Evolutionary conservation across 1,140 invertebrate species (phyloP).

Genomic region (Dendrolimus kikuchii): DNA sequence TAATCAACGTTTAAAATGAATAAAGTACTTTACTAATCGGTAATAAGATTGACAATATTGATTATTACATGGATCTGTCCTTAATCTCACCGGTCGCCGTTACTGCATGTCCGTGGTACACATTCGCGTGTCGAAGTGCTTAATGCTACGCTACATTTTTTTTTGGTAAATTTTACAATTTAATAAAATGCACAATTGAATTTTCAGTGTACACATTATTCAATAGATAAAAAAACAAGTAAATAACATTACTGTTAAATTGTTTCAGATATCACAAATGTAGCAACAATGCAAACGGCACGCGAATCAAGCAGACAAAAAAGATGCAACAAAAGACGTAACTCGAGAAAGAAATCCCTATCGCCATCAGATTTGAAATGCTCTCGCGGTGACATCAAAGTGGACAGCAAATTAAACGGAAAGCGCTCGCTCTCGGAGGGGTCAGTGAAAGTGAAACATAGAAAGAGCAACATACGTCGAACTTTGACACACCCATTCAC

Average conservation of each 20-base stretch:
- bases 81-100: no score
- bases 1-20: no score
- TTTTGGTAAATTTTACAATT: no score
- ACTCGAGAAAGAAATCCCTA: slow-evolving; percentile 69
- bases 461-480: slow-evolving; percentile 64
- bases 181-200: no score
- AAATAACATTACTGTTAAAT: slow-evolving; percentile 4
- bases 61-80: no score
- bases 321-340: slow-evolving; percentile 61
- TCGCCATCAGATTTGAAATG: slow-evolving; percentile 69
- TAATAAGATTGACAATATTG: no score
- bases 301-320: slow-evolving; percentile 59
- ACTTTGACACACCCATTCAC: slow-evolving; percentile 66
- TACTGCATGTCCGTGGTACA: no score
- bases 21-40: no score
- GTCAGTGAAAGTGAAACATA: slow-evolving; percentile 64
- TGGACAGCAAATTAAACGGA: slow-evolving; percentile 46
- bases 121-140: no score
- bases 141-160: no score
- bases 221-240: no score
- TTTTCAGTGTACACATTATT: no score
- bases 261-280: slow-evolving; percentile 53
- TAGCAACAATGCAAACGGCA: slow-evolving; percentile 56
- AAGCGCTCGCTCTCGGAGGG: slow-evolving; percentile 67
- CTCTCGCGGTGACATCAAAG: slow-evolving; percentile 38